Evolutionary conservation across 2,113 vertebrate genomes (phyloP).

Genomic region (Phyllopteryx taeniolatus): DNA sequence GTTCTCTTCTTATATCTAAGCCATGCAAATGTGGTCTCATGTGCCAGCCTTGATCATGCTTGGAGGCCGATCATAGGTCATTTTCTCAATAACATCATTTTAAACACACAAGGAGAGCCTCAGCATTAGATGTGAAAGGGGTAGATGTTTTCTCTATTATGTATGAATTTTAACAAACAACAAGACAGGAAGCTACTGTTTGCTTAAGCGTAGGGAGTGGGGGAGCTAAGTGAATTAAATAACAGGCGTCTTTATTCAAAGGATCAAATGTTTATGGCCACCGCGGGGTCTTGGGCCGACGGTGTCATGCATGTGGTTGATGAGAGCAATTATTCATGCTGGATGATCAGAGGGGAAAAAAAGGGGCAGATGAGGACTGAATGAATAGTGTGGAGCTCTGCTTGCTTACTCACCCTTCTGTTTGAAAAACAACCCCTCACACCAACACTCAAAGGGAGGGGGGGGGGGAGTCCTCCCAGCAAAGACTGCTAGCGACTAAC

Average conservation of each 20-base stretch:
- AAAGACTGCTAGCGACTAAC: constrained; percentile 78
- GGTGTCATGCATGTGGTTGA: constrained; percentile 80
- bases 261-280: constrained; percentile 87
- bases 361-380: constrained; percentile 75
- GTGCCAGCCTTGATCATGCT: background rate
- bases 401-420: constrained; percentile 65
- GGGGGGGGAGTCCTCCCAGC: constrained; percentile 77
- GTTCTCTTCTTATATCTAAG: constrained; percentile 16
- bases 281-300: constrained; percentile 79
- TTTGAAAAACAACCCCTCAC: constrained; percentile 62
- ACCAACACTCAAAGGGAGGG: constrained; percentile 32
- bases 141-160: constrained; percentile 65
- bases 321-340: constrained; percentile 72
- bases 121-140: background rate
- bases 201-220: constrained; percentile 7
- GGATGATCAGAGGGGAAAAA: constrained; percentile 72
- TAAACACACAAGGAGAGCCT: background rate
- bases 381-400: constrained; percentile 78
- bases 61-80: background rate
- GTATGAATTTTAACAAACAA: constrained; percentile 59
- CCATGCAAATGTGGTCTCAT: background rate
- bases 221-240: constrained; percentile 60
- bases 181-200: constrained; percentile 37
- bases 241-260: constrained; percentile 70
- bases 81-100: constrained; percentile 4